A percentile compares a stretch with the other conserved stretches of the same genome.
phyloP scores from a whole-genome alignment of 2,888 invertebrate species.

The Diaperis boleti region DNA sequence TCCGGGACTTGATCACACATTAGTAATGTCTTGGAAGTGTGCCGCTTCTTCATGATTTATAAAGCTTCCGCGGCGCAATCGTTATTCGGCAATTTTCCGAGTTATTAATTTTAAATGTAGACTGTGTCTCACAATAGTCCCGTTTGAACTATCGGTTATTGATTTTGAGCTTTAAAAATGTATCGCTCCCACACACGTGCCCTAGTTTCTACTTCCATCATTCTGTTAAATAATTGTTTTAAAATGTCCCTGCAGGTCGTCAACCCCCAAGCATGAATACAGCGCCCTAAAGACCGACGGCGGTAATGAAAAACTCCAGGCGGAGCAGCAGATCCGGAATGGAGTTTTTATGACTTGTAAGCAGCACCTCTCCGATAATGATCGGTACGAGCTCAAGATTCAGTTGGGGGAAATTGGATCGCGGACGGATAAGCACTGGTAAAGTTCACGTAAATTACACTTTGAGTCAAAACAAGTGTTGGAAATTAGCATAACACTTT shows the following conservation, averaged over 20 bases:
- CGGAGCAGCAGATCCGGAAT: slow-evolving; percentile 71
- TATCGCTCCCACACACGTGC: slow-evolving; percentile 5
- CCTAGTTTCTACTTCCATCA: background rate
- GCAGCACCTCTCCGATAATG: slow-evolving; percentile 73
- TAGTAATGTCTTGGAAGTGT: too few relatives aligned
- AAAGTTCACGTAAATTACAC: background rate
- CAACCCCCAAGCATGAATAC: slow-evolving; percentile 72
- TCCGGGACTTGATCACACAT: too few relatives aligned
- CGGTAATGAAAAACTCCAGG: slow-evolving; percentile 75
- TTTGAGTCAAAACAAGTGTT: too few relatives aligned
- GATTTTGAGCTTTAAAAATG: slow-evolving; percentile 21
- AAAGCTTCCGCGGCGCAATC: too few relatives aligned
- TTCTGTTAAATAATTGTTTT: background rate
- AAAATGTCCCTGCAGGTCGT: slow-evolving; percentile 66
- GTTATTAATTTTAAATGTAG: too few relatives aligned
- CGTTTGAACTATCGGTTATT: slow-evolving; percentile 10
- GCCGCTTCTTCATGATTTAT: too few relatives aligned
- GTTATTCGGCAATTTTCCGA: too few relatives aligned
- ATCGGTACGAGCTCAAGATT: slow-evolving; percentile 82
- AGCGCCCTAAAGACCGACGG: slow-evolving; percentile 73
- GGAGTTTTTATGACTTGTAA: slow-evolving; percentile 76
- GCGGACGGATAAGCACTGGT: slow-evolving; percentile 89
- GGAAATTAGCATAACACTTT: too few relatives aligned
- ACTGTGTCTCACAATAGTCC: too few relatives aligned
- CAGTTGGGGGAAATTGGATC: slow-evolving; percentile 88